These are phyloP conservation scores for Myoxocephalus aenaeus DNA, from an alignment of 2,797 vertebrate genomes.

Conservation along the genomic window DNA sequence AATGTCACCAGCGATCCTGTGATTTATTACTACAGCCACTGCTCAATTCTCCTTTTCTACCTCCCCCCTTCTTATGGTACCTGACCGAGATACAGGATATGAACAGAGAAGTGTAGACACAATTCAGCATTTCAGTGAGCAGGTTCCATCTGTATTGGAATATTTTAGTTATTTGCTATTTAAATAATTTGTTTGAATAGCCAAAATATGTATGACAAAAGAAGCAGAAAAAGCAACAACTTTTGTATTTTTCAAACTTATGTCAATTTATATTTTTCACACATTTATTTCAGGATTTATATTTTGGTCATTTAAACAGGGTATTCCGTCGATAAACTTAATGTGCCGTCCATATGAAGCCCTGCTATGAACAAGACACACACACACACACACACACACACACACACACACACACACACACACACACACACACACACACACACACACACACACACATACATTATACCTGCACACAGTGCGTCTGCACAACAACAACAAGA, in stretches of 20 bases:
- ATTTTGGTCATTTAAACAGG: not conserved
- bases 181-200: conserved; percentile 22
- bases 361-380: conserved; percentile 23
- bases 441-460: not conserved
- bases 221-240: not conserved
- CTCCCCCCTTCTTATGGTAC: conserved; percentile 80
- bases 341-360: conserved; percentile 15
- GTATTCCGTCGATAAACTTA: not conserved
- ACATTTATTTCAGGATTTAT: not conserved
- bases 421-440: too few species aligned
- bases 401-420: not conserved
- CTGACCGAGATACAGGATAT: conserved; percentile 85
- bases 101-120: conserved; percentile 77
- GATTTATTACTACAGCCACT: conserved; percentile 87
- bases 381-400: not conserved
- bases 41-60: conserved; percentile 85
- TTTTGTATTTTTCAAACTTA: not conserved
- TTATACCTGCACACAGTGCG: conserved; percentile 17
- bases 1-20: conserved; percentile 87
- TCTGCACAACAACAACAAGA: conserved; percentile 54
- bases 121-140: conserved; percentile 70
- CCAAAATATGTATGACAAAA: not conserved
- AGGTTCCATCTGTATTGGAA: conserved; percentile 54
- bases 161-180: conserved; percentile 41
- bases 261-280: not conserved